Percentiles rank a stretch among this genome's conserved stretches.
Evolutionary conservation across 2,113 vertebrate species (phyloP).

Genomic region (Oncorhynchus kisutch): DNA sequence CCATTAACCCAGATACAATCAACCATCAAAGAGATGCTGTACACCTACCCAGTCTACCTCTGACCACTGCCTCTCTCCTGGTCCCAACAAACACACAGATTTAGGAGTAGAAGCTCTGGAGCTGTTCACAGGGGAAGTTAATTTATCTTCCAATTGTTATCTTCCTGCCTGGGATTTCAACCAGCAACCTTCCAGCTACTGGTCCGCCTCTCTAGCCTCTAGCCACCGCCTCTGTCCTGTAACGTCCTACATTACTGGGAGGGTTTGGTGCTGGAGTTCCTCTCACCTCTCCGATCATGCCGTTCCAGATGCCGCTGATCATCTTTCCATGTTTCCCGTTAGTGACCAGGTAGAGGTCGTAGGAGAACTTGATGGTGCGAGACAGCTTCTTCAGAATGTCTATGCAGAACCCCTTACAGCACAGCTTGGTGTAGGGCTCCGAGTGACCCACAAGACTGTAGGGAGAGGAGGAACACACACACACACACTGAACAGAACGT

Average conservation of each 20-base stretch:
- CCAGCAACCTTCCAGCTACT: no score
- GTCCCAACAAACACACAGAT: no score
- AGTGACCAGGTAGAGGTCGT: constrained; percentile 96
- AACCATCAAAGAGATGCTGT: constrained; percentile 22
- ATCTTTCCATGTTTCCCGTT: constrained; percentile 96
- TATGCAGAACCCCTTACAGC: constrained; percentile 98
- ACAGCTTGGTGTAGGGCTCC: constrained; percentile 93
- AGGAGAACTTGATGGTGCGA: constrained; percentile 92
- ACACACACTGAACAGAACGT: neutral
- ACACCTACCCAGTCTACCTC: neutral
- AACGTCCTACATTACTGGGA: no score
- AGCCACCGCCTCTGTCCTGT: no score
- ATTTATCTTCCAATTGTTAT: neutral
- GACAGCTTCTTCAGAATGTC: constrained; percentile 97
- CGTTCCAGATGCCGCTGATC: constrained; percentile 93
- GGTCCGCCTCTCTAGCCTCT: no score
- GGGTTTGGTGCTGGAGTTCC: no score
- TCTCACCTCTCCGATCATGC: constrained; percentile 97
- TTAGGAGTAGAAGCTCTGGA: neutral
- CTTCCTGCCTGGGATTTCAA: no score
- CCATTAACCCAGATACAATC: constrained; percentile 39
- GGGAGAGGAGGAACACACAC: constrained; percentile 1
- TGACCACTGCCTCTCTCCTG: neutral
- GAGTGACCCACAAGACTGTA: constrained; percentile 62
- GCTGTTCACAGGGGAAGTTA: neutral